Evolutionary conservation across 2,113 vertebrate species (phyloP).

Genomic region (Dicrurus megarhynchus): DNA sequence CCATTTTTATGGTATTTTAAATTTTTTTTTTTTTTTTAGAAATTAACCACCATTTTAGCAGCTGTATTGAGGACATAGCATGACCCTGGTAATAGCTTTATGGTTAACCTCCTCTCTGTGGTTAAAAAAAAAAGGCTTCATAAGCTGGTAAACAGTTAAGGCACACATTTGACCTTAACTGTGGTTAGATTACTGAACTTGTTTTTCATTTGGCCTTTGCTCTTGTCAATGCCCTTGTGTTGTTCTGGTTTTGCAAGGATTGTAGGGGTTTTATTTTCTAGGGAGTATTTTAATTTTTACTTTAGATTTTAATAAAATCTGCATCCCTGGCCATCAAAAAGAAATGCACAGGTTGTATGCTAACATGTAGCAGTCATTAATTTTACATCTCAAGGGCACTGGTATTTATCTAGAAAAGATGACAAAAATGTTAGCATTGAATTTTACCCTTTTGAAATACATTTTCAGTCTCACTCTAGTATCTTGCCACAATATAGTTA

Average conservation of each 20-base stretch:
- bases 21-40: not conserved
- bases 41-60: not conserved
- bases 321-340: not conserved
- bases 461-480: not conserved
- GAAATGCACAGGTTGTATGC: not conserved
- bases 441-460: not conserved
- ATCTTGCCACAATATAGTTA: not conserved
- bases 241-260: not conserved
- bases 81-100: not conserved
- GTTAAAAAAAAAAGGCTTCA: not conserved
- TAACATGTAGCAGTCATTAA: not conserved
- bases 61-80: not conserved
- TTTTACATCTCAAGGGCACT: not conserved
- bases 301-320: not conserved
- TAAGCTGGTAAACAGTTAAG: not conserved
- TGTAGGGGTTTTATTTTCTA: not conserved
- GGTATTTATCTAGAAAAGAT: not conserved
- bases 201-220: not conserved
- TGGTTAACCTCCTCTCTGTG: not conserved
- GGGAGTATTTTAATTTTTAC: not conserved
- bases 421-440: not conserved
- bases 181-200: not conserved
- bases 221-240: rapidly evolving
- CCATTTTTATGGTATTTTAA: not conserved
- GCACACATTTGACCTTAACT: not conserved